Evolutionary conservation across 2,888 invertebrate genomes (phyloP).

Genomic region (Exephanes ischioxanthus): DNA sequence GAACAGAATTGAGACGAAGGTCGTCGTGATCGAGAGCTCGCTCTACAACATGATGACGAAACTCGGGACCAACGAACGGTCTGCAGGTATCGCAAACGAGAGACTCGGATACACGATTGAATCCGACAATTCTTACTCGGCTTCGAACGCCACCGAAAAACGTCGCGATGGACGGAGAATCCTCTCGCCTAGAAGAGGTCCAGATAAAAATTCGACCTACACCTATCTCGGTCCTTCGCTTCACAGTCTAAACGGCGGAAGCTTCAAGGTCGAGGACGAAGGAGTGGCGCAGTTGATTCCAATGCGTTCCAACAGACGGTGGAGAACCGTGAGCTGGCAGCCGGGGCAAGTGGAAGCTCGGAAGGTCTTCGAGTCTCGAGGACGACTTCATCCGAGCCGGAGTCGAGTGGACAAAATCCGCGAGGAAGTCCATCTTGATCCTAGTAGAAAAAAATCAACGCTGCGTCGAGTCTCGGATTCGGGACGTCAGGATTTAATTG

Average conservation of each 20-base stretch:
- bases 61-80: conserved; percentile 23
- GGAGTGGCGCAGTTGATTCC: neutral
- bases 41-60: conserved; percentile 31
- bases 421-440: neutral
- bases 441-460: neutral
- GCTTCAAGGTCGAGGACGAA: neutral
- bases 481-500: neutral
- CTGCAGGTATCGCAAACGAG: neutral
- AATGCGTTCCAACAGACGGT: conserved; percentile 6
- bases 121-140: neutral
- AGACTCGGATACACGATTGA: neutral
- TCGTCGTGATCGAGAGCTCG: conserved; percentile 42
- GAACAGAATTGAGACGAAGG: conserved; percentile 52
- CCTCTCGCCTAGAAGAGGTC: neutral
- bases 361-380: neutral
- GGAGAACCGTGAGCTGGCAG: conserved; percentile 20
- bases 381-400: conserved; percentile 6
- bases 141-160: neutral
- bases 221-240: neutral
- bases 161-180: neutral
- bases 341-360: neutral
- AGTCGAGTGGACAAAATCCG: neutral
- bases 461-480: neutral
- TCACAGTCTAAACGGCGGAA: neutral
- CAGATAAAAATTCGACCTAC: neutral